Conservation (phyloP, 2,113 vertebrate genomes). For the Prunella himalayana region DNA sequence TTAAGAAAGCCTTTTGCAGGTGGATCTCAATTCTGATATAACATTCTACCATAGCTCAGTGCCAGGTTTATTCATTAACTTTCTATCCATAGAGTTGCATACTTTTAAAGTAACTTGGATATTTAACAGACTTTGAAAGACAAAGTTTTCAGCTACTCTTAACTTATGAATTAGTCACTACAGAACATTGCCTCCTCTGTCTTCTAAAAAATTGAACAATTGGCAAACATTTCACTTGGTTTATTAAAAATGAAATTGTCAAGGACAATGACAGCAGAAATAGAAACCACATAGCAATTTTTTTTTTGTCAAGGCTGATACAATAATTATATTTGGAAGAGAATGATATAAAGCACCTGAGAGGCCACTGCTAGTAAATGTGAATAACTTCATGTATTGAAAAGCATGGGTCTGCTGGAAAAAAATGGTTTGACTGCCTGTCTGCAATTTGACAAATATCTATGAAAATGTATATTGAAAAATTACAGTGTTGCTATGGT, state of each 20-base stretch:
- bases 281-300: neutral
- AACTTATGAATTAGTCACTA: neutral
- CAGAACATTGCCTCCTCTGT: neutral
- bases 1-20: neutral
- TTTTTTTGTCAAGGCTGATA: neutral
- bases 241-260: neutral
- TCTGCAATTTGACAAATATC: neutral
- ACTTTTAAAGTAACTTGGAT: neutral
- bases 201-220: neutral
- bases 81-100: neutral
- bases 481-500: neutral
- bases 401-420: neutral
- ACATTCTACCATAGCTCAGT: neutral
- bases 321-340: neutral
- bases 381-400: neutral
- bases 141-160: neutral
- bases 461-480: neutral
- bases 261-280: neutral
- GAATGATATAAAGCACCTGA: neutral
- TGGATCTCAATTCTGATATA: neutral
- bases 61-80: neutral
- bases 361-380: neutral
- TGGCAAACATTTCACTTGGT: neutral
- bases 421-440: neutral
- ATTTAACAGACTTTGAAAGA: neutral